These are phyloP conservation scores for Microtus montanus DNA, from an alignment of 2,113 vertebrate species.

Conservation along the genomic window DNA sequence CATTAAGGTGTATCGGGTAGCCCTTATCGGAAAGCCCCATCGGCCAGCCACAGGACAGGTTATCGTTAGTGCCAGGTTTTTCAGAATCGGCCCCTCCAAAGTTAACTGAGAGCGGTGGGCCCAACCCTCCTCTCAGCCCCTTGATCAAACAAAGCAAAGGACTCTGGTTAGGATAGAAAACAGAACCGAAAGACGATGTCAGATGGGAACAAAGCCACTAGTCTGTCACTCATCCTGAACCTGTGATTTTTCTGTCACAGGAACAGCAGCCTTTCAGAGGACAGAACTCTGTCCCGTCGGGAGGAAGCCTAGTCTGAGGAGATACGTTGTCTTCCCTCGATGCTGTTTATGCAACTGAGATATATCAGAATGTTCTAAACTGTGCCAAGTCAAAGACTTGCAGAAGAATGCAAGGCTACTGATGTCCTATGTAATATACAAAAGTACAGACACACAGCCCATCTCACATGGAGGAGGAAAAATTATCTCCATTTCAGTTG, in stretches of 20 bases:
- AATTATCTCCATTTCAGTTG: background rate
- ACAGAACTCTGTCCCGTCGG: background rate
- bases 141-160: slow-evolving; percentile 55
- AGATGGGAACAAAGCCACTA: rapidly evolving
- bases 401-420: background rate
- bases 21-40: slow-evolving; percentile 70
- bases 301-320: background rate
- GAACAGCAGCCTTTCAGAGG: too few relatives aligned
- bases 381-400: rapidly evolving
- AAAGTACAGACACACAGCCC: background rate
- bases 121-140: background rate
- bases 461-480: background rate
- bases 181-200: background rate
- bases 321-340: background rate
- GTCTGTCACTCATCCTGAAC: background rate
- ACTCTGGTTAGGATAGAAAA: background rate
- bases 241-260: background rate
- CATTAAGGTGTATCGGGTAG: slow-evolving; percentile 69
- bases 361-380: background rate
- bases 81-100: slow-evolving; percentile 42
- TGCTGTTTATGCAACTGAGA: background rate
- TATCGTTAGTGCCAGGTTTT: slow-evolving; percentile 56
- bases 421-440: rapidly evolving
- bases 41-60: slow-evolving; percentile 39
- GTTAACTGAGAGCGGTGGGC: background rate